Evolutionary conservation across 2,113 vertebrate species (phyloP).

Genomic region (Triplophysa rosa): DNA sequence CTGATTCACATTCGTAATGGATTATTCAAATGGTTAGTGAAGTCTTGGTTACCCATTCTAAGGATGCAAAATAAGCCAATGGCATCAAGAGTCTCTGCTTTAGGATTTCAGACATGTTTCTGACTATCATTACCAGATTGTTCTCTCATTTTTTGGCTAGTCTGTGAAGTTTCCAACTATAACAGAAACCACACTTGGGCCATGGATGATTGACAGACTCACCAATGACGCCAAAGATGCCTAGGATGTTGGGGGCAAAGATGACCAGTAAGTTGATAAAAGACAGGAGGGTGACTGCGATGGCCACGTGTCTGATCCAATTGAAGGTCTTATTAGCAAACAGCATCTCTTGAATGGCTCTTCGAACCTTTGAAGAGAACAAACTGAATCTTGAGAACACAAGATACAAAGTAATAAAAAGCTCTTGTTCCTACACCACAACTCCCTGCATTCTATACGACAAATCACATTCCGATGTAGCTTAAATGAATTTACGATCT

Average conservation of each 20-base stretch:
- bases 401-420: neutral
- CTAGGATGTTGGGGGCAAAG: conserved; percentile 94
- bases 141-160: neutral
- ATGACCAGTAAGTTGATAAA: conserved; percentile 94
- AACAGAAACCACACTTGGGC: neutral
- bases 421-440: no score
- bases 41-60: neutral
- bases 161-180: neutral
- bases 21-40: no score
- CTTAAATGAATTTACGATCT: neutral
- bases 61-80: neutral
- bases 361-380: conserved; percentile 80
- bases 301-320: conserved; percentile 86
- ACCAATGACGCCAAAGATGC: conserved; percentile 97
- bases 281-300: conserved; percentile 82
- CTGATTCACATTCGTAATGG: no score
- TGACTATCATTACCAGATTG: neutral
- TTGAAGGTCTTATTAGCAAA: conserved; percentile 89
- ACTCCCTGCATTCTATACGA: no score
- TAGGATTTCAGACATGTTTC: neutral
- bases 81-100: neutral
- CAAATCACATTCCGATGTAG: no score
- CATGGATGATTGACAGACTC: conserved; percentile 55
- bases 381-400: neutral
- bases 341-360: conserved; percentile 93